These are phyloP conservation scores for Mirounga angustirostris DNA, from an alignment of 2,113 vertebrate species.

Conservation along the genomic window DNA sequence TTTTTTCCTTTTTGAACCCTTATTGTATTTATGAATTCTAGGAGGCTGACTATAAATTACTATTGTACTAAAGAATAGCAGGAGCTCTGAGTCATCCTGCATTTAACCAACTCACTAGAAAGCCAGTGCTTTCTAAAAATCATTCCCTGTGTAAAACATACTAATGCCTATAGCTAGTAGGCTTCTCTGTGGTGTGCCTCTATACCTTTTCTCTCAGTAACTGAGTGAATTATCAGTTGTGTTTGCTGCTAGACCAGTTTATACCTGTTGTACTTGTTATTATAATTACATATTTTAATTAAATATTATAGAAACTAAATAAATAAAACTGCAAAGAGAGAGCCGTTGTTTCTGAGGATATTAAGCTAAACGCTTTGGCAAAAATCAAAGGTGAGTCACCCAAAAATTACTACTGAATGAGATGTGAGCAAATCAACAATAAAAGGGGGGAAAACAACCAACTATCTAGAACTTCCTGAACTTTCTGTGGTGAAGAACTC, in stretches of 20 bases:
- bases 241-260: not conserved
- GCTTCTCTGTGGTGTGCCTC: not conserved
- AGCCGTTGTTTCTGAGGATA: not conserved
- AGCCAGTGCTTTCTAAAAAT: constrained; percentile 29
- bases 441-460: not conserved
- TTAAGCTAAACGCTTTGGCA: not conserved
- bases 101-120: not conserved
- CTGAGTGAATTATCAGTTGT: not conserved
- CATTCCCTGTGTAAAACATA: not conserved
- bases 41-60: not conserved
- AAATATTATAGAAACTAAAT: constrained; percentile 6
- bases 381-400: not conserved
- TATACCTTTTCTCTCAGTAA: not conserved
- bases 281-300: constrained; percentile 7
- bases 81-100: not conserved
- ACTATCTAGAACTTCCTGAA: not conserved
- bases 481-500: not conserved
- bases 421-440: not conserved
- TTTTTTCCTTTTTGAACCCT: constrained; percentile 9
- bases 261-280: not conserved
- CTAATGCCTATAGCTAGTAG: not conserved
- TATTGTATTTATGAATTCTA: not conserved
- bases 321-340: not conserved
- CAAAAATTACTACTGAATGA: not conserved
- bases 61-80: not conserved